These are phyloP conservation scores for Gryllus bimaculatus DNA, from an alignment of 1,140 invertebrate genomes.

Conservation along the genomic window DNA sequence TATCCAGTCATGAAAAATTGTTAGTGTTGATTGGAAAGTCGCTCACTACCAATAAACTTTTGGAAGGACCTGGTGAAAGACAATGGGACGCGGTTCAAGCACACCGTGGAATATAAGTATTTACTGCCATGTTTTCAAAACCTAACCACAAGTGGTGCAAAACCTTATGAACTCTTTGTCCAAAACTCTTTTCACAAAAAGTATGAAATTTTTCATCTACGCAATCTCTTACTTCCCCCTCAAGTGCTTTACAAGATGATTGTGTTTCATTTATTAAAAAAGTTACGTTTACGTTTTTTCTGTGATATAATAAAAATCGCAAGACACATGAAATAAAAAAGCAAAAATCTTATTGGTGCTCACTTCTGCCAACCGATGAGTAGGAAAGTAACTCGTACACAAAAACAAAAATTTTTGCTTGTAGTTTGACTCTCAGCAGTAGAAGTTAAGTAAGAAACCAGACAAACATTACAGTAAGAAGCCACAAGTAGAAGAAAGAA, in stretches of 20 bases:
- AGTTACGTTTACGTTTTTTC: conserved; percentile 26
- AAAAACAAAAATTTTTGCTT: conserved; percentile 13
- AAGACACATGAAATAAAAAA: conserved; percentile 18
- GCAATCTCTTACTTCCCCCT: conserved; percentile 28
- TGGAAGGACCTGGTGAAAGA: not conserved
- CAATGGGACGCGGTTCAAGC: not conserved
- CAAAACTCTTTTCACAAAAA: conserved; percentile 17
- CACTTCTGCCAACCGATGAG: conserved; percentile 24
- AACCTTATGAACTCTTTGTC: conserved; percentile 15
- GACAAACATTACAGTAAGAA: conserved; percentile 10
- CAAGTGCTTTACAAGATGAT: conserved; percentile 32
- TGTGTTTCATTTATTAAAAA: conserved; percentile 26
- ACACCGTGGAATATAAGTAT: conserved; percentile 1
- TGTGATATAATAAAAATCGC: conserved; percentile 26
- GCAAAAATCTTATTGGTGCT: conserved; percentile 28
- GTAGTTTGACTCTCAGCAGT: conserved; percentile 21
- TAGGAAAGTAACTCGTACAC: conserved; percentile 12
- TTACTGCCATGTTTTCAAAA: conserved; percentile 21
- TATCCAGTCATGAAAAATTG: not conserved
- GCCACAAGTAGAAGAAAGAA: not conserved
- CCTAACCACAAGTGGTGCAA: conserved; percentile 8
- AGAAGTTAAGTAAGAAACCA: conserved; percentile 12
- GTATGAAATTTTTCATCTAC: conserved; percentile 15
- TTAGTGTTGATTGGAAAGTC: not conserved
- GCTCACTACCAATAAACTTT: not conserved